Conservation (phyloP, 2,113 vertebrate species). For the Carollia perspicillata region DNA sequence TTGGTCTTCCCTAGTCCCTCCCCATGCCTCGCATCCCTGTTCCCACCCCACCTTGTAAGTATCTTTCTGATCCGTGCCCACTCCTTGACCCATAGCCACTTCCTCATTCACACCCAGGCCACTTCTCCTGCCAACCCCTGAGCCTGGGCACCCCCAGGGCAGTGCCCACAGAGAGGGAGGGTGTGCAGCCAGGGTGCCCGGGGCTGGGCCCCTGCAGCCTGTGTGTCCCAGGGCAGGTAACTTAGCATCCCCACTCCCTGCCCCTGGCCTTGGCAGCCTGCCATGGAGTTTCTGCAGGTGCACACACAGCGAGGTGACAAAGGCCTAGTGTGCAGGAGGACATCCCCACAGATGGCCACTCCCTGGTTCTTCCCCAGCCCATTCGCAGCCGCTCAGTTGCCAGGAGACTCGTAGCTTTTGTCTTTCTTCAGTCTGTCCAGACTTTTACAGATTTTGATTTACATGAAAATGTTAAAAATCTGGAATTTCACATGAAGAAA, state of each 20-base stretch:
- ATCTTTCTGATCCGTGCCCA: not conserved
- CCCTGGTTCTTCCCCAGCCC: not conserved
- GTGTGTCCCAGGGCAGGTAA: accelerated
- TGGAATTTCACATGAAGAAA: not conserved
- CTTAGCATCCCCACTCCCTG: not conserved
- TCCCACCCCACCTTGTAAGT: not conserved
- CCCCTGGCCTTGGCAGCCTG: not conserved
- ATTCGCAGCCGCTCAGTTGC: accelerated
- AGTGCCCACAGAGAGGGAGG: not conserved
- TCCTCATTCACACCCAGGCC: too few species aligned
- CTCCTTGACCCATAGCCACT: not conserved
- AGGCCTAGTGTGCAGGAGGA: too few species aligned
- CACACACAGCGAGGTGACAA: accelerated
- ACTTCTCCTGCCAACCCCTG: not conserved
- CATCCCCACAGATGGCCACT: not conserved
- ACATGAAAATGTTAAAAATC: not conserved
- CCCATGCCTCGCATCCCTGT: not conserved
- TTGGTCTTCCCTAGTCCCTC: not conserved
- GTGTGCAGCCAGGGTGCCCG: not conserved
- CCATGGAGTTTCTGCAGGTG: not conserved
- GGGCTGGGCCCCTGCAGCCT: not conserved
- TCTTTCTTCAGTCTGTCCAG: not conserved
- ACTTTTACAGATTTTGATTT: not conserved
- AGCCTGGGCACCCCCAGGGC: not conserved
- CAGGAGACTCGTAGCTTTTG: not conserved